These are phyloP conservation scores for Anastatus disparis DNA, from an alignment of 1,140 invertebrate genomes.

Conservation along the genomic window DNA sequence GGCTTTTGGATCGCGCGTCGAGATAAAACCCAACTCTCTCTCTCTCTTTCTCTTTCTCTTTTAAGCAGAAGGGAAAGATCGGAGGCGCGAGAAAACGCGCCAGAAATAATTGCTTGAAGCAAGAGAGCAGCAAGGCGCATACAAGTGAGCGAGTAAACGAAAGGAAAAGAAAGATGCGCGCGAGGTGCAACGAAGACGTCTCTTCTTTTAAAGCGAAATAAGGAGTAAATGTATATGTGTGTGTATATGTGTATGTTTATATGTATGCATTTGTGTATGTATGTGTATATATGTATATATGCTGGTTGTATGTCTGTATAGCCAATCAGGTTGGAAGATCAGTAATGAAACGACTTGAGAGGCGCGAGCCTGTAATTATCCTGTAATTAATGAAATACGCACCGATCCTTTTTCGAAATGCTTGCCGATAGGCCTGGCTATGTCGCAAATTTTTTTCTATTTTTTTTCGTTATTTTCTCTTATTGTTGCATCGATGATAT, in stretches of 20 bases:
- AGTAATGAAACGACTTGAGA: conserved; percentile 22
- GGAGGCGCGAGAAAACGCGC: conserved; percentile 40
- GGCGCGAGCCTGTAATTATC: conserved; percentile 21
- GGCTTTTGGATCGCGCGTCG: conserved; percentile 24
- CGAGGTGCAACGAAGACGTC: conserved; percentile 22
- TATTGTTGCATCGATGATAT: neutral
- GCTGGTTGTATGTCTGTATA: neutral
- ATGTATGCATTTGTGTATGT: neutral
- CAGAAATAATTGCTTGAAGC: conserved; percentile 38
- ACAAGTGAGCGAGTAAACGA: neutral
- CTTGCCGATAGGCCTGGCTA: no score
- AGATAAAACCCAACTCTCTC: conserved; percentile 30
- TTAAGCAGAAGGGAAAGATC: neutral
- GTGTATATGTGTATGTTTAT: neutral
- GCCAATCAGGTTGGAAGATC: neutral
- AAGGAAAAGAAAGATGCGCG: neutral
- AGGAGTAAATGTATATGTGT: neutral
- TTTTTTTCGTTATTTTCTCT: neutral
- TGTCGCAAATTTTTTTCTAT: no score
- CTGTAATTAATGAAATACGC: conserved; percentile 32
- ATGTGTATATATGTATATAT: neutral
- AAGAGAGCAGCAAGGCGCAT: neutral
- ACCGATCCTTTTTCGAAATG: neutral
- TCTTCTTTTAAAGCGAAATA: neutral
- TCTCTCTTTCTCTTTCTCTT: no score